Evolutionary conservation across 1,140 invertebrate species (phyloP).

Genomic region (Drosophila nigromelanica): DNA sequence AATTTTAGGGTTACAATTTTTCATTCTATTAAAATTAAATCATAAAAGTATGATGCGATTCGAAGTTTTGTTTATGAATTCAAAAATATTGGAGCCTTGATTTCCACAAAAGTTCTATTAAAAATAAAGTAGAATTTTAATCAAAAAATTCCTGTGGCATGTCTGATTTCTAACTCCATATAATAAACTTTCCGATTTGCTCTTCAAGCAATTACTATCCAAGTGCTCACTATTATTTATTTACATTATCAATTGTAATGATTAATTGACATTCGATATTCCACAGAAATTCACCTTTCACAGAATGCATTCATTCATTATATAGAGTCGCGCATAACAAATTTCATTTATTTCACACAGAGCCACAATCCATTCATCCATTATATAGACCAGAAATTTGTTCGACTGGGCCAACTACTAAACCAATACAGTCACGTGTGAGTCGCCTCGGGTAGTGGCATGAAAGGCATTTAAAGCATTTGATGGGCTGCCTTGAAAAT

Average conservation of each 20-base stretch:
- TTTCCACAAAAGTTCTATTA: too few species aligned
- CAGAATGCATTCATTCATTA: constrained; percentile 7
- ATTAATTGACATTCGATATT: constrained; percentile 6
- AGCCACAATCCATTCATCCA: too few species aligned
- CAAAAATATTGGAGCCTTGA: too few species aligned
- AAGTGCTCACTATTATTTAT: not conserved
- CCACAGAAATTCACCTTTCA: constrained; percentile 1
- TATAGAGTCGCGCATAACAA: not conserved
- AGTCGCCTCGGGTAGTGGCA: not conserved
- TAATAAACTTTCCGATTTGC: too few species aligned
- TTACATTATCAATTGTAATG: too few species aligned
- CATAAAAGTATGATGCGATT: too few species aligned
- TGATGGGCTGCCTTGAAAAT: constrained; percentile 72
- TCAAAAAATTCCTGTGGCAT: too few species aligned
- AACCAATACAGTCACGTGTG: constrained; percentile 24
- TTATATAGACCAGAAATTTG: constrained; percentile 3
- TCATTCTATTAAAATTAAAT: too few species aligned
- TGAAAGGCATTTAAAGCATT: constrained; percentile 58
- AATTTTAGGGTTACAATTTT: too few species aligned
- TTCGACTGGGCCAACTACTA: constrained; percentile 1
- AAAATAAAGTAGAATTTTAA: too few species aligned
- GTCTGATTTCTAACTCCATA: too few species aligned
- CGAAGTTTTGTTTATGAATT: too few species aligned
- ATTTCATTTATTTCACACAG: constrained; percentile 1
- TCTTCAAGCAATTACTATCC: not conserved